Evolutionary conservation across 1,140 invertebrate genomes (phyloP).

Genomic region (Nymphalis io): DNA sequence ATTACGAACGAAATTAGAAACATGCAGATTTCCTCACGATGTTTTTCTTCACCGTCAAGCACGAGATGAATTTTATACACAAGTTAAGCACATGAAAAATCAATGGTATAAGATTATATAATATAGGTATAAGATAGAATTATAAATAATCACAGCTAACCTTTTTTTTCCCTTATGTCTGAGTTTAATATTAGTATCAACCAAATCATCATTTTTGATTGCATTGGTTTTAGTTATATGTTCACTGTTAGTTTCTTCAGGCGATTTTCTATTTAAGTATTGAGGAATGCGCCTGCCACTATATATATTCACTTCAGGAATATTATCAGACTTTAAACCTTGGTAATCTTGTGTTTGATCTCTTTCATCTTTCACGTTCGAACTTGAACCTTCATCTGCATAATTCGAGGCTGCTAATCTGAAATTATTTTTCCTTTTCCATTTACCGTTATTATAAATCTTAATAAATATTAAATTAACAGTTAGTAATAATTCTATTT

Average conservation of each 20-base stretch:
- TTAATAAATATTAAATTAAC: too few relatives aligned
- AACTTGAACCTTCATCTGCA: neutral
- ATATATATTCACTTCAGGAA: constrained; percentile 21
- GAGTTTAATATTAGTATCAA: neutral
- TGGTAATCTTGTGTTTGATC: constrained; percentile 8
- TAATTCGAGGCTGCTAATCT: neutral
- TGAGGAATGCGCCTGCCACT: neutral
- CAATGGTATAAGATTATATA: too few relatives aligned
- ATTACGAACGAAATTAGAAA: too few relatives aligned
- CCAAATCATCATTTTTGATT: neutral
- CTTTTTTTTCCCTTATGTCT: constrained; percentile 36
- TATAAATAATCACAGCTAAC: too few relatives aligned
- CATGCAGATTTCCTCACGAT: too few relatives aligned
- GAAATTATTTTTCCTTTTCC: neutral
- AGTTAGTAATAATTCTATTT: too few relatives aligned
- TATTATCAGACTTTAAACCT: constrained; percentile 12
- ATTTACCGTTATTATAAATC: too few relatives aligned
- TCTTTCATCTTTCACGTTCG: neutral
- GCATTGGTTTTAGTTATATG: neutral
- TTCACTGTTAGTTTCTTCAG: neutral
- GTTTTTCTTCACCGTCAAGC: too few relatives aligned
- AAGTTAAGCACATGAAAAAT: too few relatives aligned
- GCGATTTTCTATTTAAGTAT: constrained; percentile 6
- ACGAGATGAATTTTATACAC: too few relatives aligned
- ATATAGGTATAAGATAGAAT: too few relatives aligned